These are phyloP conservation scores for Dasyprocta punctata DNA, from an alignment of 2,113 vertebrate genomes.

Conservation along the genomic window DNA sequence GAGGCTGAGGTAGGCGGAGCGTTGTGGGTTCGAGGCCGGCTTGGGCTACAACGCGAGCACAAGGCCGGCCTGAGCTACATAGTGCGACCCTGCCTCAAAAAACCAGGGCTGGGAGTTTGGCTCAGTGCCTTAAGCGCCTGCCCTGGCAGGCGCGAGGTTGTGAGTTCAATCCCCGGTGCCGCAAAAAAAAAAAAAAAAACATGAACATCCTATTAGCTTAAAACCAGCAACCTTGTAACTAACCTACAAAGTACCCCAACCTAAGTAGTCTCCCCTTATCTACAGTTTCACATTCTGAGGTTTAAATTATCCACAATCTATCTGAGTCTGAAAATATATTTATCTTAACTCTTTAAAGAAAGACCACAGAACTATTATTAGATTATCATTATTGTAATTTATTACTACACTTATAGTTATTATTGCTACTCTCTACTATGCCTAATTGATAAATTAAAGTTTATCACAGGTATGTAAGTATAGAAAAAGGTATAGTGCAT, in stretches of 20 bases:
- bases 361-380: background rate
- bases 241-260: background rate
- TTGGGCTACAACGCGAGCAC: too few species aligned
- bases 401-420: too few species aligned
- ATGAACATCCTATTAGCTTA: slow-evolving; percentile 17
- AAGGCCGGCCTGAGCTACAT: too few species aligned
- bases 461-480: background rate
- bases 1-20: too few species aligned
- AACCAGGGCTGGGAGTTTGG: too few species aligned
- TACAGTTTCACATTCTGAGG: background rate
- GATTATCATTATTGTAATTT: background rate
- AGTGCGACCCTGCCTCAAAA: too few species aligned
- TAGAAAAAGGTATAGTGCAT: background rate
- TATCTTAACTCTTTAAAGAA: background rate
- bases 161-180: too few species aligned
- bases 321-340: background rate
- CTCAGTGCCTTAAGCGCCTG: too few species aligned
- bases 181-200: too few species aligned
- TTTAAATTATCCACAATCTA: background rate
- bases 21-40: too few species aligned
- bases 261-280: background rate
- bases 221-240: slow-evolving; percentile 32
- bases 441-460: background rate
- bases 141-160: too few species aligned
- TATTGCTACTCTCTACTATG: background rate